Evolutionary conservation across 37 sponge, comb jelly and placozoan species (phyloP).

Genomic region (Bolinopsis microptera): DNA sequence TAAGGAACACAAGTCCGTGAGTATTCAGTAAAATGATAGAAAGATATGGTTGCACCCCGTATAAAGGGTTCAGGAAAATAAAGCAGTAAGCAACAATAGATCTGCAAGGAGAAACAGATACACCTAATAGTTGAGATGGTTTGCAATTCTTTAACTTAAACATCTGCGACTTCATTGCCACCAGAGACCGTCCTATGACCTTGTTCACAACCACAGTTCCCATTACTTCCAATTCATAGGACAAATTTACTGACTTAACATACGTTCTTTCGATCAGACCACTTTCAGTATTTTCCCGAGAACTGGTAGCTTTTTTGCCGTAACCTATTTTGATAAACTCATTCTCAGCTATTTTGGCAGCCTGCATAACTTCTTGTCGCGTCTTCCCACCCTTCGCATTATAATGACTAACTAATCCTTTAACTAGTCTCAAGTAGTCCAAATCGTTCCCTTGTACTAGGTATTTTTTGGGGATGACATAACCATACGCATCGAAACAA

Average conservation of each 20-base stretch:
- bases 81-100: neutral
- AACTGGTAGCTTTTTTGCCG: neutral
- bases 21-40: neutral
- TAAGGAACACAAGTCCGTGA: neutral
- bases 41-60: slow-evolving; percentile 22
- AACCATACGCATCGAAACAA: slow-evolving; percentile 56
- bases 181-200: neutral
- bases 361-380: slow-evolving; percentile 40
- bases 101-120: slow-evolving; percentile 6
- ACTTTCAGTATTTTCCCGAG: slow-evolving; percentile 50
- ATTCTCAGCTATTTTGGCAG: neutral
- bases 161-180: slow-evolving; percentile 18
- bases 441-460: slow-evolving; percentile 1
- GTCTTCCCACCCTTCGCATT: slow-evolving; percentile 6
- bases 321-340: neutral
- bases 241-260: slow-evolving; percentile 10
- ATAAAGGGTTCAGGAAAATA: neutral
- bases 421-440: slow-evolving; percentile 21
- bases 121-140: neutral
- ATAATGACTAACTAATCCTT: neutral
- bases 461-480: neutral
- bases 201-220: slow-evolving; percentile 41
- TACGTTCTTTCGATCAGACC: neutral
- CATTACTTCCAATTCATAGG: neutral
- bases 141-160: neutral